Evolutionary conservation across 2,888 invertebrate species (phyloP), one percentile per base, ranked within the genome.

Genomic region (Cheilosia impressa): DNA sequence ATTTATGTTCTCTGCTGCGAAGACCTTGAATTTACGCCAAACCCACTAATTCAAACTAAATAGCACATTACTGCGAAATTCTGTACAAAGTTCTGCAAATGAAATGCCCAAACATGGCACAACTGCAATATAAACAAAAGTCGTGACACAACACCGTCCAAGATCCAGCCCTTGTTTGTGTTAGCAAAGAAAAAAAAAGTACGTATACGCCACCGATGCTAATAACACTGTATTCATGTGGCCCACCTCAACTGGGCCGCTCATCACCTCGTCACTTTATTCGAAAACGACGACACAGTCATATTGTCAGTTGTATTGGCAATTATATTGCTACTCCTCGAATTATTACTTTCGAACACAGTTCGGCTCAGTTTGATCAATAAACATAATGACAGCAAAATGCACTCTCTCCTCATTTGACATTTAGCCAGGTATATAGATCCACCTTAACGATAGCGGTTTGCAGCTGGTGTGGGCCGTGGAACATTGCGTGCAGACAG

Each of bases 401-500:
- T 47, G 60, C 34, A 52, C 58, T 62, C 31, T 43, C 19, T 53
- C 41, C 57, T 13, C 19, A 41, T 50, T 65, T 65, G 58, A 66
- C 71, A 66, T 57, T 76, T 66, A 41, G 34, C 15, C 55, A 52
- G 13, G 27, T 50, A 63, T 71, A 31, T 58, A 55, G 53, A 47
- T 15, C 62, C 71, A 57, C 34, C 22, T 58, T 71, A 58, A 47
- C 60, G 60, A 50, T 24, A 4, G 19, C 19, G 17, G 24, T 3
- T 31, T 31, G 24, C 17, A 6, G 31, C 31, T 2, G 19, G 15
- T 57, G 38, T 38, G 19, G 13, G 31, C 34, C 41, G 41, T 50
- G 17, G 19, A 55, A 47, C 19, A 13, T 73, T 73, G 82, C 82
- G 77, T 82, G 77, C 65, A 82, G 77, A 82, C 82, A 71, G 22